A percentile compares a stretch with the other conserved stretches of the same genome.
Evolutionary conservation across 2,113 vertebrate genomes (phyloP).

Genomic region (Promerops cafer): DNA sequence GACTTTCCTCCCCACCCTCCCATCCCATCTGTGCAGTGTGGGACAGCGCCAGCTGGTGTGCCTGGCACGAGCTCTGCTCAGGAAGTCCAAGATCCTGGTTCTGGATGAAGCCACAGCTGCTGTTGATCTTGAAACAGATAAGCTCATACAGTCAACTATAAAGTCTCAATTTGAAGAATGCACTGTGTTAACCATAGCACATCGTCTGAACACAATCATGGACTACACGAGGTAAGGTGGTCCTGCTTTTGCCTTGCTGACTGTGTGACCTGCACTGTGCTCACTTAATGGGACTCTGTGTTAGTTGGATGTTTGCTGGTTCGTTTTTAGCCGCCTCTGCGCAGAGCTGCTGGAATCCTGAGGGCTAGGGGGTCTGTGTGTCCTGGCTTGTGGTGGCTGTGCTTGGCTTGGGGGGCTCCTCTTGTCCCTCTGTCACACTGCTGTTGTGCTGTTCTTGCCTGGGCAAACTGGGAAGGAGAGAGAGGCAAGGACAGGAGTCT

Average conservation of each 20-base stretch:
- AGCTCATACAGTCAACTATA: conserved; percentile 94
- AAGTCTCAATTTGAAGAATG: conserved; percentile 87
- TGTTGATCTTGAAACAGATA: conserved; percentile 91
- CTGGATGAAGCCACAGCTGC: conserved; percentile 95
- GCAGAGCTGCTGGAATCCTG: neutral
- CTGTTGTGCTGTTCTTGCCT: neutral
- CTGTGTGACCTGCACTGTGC: neutral
- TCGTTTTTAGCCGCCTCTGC: neutral
- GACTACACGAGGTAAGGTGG: conserved; percentile 85
- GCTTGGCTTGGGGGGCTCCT: neutral
- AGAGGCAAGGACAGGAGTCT: neutral
- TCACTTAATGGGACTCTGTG: neutral
- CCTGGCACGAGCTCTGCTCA: conserved; percentile 89
- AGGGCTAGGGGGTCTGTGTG: neutral
- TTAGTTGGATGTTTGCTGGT: neutral
- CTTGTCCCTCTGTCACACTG: neutral
- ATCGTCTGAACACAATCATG: conserved; percentile 93
- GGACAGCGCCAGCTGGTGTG: conserved; percentile 94
- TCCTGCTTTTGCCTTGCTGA: neutral
- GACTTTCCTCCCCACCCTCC: neutral
- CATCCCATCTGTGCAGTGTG: conserved; percentile 63
- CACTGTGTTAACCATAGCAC: conserved; percentile 93
- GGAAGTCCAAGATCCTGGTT: conserved; percentile 92
- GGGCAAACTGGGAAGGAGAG: neutral
- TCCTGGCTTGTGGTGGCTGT: neutral